phyloP scores from a whole-genome alignment of 2,888 invertebrate species.

The Cheilosia soror region DNA sequence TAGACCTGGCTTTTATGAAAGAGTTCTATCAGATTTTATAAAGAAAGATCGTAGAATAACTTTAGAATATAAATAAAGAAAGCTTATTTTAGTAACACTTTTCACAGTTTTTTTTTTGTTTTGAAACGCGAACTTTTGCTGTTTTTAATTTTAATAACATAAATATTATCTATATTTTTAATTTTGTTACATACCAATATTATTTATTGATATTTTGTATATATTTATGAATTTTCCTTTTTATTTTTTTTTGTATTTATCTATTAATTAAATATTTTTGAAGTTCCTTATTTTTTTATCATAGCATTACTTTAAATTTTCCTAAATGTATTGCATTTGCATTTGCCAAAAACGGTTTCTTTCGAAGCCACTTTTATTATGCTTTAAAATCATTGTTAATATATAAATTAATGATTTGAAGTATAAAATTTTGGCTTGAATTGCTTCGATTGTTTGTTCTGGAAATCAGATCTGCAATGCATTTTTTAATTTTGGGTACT shows the following conservation, averaged over 20 bases:
- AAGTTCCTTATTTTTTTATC: slow-evolving; percentile 1
- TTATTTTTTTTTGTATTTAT: background rate
- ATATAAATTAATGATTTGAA: slow-evolving; percentile 7
- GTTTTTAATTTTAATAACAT: slow-evolving; percentile 9
- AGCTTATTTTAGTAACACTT: background rate
- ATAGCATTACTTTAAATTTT: slow-evolving; percentile 5
- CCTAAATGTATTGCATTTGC: slow-evolving; percentile 8
- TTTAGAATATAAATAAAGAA: slow-evolving; percentile 16
- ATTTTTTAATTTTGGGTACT: no score
- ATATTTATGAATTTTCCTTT: no score
- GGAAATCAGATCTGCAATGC: no score
- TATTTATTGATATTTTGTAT: no score
- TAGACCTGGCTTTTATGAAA: slow-evolving; percentile 7
- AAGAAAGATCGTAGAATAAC: background rate
- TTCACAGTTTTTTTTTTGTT: slow-evolving; percentile 2
- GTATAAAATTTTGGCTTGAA: slow-evolving; percentile 32
- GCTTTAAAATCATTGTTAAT: slow-evolving; percentile 1
- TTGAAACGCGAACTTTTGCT: background rate
- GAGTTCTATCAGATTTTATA: background rate
- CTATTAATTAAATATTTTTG: background rate
- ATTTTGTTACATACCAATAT: background rate
- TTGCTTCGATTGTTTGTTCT: background rate
- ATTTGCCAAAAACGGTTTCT: slow-evolving; percentile 4
- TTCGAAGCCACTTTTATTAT: slow-evolving; percentile 6
- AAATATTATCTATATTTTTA: background rate